Base-by-base conservation (phyloP, 2,113 vertebrate species). In the Burhinus bistriatus region DNA sequence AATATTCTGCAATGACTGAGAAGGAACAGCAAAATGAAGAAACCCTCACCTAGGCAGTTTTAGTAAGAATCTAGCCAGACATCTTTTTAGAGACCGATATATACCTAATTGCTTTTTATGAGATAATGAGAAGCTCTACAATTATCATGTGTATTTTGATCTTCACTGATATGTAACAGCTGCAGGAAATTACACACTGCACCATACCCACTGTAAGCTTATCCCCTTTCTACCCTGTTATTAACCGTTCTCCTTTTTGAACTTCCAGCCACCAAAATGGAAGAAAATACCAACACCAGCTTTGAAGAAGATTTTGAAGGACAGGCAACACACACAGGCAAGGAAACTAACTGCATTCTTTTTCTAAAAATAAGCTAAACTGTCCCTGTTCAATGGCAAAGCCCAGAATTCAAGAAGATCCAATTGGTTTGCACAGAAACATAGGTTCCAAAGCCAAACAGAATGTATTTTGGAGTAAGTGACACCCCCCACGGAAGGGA, bases 321-420 rank as follows among this genome's bases (percentile, higher is more conserved):
- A 93, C 97, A 97, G 13, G 98, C 98, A 1, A 99, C 98, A 83
- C 99, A 99, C 42, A 99, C 99, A 98, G 99, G 99, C 99, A 98
- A 99, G 94, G 40, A 97, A 96, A 89, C 9, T 11, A 47, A 81
- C 12, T n/a, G n/a, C 3, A 1, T 5, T 21, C 4, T 49, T 29
- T 32, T 42, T 5, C 16, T 51, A 38, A 82, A 91, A 71, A 55
- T 36, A 72, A 76, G 26, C 18, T 23, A 51, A 77, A 54, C 17
- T 21, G 15, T 22, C 9, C 2, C 11, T 32, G 44, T 36, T 89
- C 65, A 19, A 27, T 42, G 6, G 19, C 51, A 7, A 83, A 93
- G 22, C 13, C 42, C 58, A 49, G n/a, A 88, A 73, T 65, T 73
- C 17, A 4, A 54, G 27, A 5, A 58, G 27, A 49, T 38, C 40